Evolutionary conservation across 2,888 invertebrate species (phyloP), one percentile per base, ranked within the genome.

Genomic region (Cataglyphis albicans): DNA sequence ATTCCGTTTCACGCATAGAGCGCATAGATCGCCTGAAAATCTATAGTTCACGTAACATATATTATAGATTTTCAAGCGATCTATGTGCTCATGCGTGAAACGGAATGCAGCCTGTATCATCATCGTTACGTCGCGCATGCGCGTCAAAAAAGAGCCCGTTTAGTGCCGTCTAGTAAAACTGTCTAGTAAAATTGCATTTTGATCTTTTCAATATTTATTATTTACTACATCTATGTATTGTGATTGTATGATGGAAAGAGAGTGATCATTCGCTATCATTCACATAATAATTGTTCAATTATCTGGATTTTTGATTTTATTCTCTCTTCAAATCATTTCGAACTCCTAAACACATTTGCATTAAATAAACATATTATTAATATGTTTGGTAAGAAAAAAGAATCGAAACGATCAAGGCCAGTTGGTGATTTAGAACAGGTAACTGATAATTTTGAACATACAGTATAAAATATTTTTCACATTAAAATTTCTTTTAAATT

Each of bases 381-480:
- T 73, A 94, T 94, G 94, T 94, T 94, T 73, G 88, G 91, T 7
- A 93, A 91, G 83, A 94, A 93, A 83, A 94, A 94, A 82, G 93
- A 93, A 84, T 73, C 89, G n/a, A 92, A 91, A 81, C 90, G 90
- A 9, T 83, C 91, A 4, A 92, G 92, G 74, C 85, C 93, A 78
- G 85, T 91, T 63, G 93, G 90, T 55, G 92, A 91, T 70, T 90
- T 94, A 6, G 94, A 92, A 78, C 94, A 94, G 91, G 94, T 94
- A 88, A 82, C 21, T 52, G 1, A 67, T 55, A 21, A 25, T 52
- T 3, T 12, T 32, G 15, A 32, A 67, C 57, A 25, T 18, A 6
- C 25, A 29, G 4, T 76, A 5, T 29, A 55, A 76, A 10, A 5
- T 38, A 1, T 4, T 25, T 25, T 6, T 29, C 7, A 29, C 41